A percentile compares a stretch with the other conserved stretches of the same genome.
Conservation (phyloP, 2,113 vertebrate species). For the Falco punctatus region DNA sequence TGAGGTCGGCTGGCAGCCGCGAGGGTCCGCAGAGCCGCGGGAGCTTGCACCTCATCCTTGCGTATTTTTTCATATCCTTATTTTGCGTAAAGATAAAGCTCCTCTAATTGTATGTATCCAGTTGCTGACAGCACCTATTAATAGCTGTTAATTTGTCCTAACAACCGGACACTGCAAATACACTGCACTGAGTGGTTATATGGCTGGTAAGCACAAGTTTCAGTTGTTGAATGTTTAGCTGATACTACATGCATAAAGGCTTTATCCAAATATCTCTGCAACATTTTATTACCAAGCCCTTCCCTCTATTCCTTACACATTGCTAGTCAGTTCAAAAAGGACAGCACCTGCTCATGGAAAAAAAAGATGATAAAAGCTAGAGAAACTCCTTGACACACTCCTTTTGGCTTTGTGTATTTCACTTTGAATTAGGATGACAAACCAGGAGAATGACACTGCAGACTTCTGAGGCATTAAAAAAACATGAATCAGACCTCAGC, state of each 20-base stretch:
- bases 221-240: neutral
- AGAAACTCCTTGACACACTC: slow-evolving; percentile 48
- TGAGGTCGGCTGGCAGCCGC: neutral
- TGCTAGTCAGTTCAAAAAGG: slow-evolving; percentile 5
- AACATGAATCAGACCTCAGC: slow-evolving; percentile 25
- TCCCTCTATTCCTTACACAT: neutral
- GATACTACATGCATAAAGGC: neutral
- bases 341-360: neutral
- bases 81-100: neutral
- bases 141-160: neutral
- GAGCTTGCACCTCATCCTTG: slow-evolving; percentile 27
- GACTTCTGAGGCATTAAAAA: slow-evolving; percentile 51
- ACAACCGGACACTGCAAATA: neutral
- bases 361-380: slow-evolving; percentile 47
- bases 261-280: neutral
- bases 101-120: neutral
- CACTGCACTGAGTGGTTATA: neutral
- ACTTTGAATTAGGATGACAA: slow-evolving; percentile 55
- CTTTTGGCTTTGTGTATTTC: slow-evolving; percentile 22
- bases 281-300: neutral
- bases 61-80: slow-evolving; percentile 39
- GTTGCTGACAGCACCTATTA: neutral
- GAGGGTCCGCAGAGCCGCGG: slow-evolving; percentile 1
- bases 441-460: slow-evolving; percentile 49
- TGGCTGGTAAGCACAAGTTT: neutral